Conservation (phyloP, 1,140 invertebrate species). For the Temnothorax curvispinosus region DNA sequence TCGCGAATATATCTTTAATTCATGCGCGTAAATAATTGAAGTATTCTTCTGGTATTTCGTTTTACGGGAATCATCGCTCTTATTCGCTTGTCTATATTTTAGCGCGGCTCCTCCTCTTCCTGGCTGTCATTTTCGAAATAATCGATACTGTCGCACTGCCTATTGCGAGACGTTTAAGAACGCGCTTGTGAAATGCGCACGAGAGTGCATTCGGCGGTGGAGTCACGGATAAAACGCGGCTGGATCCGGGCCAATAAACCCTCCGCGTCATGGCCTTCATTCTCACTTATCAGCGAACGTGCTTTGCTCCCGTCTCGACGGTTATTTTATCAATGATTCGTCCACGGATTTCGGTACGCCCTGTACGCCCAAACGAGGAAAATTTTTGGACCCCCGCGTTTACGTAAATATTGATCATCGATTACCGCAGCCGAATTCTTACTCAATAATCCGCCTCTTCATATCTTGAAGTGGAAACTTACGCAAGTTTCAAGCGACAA, state of each 20-base stretch:
- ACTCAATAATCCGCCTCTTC: background rate
- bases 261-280: constrained; percentile 64
- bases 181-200: background rate
- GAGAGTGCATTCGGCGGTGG: constrained; percentile 33
- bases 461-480: background rate
- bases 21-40: background rate
- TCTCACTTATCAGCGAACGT: constrained; percentile 65
- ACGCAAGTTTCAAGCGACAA: background rate
- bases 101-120: background rate
- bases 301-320: constrained; percentile 8
- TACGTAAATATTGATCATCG: background rate
- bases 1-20: background rate
- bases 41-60: background rate
- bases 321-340: constrained; percentile 43
- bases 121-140: background rate
- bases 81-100: background rate
- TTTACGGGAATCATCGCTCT: background rate
- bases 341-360: background rate
- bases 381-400: background rate
- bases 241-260: constrained; percentile 77
- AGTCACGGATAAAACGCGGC: constrained; percentile 40
- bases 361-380: background rate
- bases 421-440: background rate
- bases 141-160: background rate
- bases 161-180: background rate